These are phyloP conservation scores for Atopsyche davidsoni DNA, from an alignment of 1,140 invertebrate species.

Conservation along the genomic window DNA sequence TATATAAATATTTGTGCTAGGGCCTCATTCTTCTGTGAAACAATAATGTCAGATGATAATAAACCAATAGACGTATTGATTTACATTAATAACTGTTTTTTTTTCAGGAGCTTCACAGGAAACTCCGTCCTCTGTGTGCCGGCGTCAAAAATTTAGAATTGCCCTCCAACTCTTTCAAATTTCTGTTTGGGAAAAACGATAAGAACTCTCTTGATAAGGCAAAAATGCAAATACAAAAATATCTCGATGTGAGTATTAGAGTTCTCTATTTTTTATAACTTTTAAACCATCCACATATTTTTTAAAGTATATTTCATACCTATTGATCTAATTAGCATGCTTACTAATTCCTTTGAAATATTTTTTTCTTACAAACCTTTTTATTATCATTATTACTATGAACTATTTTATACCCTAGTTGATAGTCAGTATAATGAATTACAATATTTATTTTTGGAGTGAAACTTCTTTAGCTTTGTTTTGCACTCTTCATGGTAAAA, in stretches of 20 bases:
- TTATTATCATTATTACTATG: too few species aligned
- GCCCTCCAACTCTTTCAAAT: constrained; percentile 71
- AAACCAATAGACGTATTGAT: too few species aligned
- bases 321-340: too few species aligned
- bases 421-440: too few species aligned
- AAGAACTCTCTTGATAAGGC: constrained; percentile 73
- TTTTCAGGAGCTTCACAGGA: constrained; percentile 70
- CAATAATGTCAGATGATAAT: too few species aligned
- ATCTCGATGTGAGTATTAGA: constrained; percentile 65
- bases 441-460: too few species aligned
- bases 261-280: neutral
- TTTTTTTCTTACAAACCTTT: constrained; percentile 10
- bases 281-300: neutral
- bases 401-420: too few species aligned
- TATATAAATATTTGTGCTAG: too few species aligned
- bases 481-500: too few species aligned
- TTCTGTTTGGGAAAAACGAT: constrained; percentile 74
- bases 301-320: neutral
- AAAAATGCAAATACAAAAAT: constrained; percentile 76
- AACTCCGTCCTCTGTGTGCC: constrained; percentile 72
- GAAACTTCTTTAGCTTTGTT: too few species aligned
- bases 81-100: too few species aligned
- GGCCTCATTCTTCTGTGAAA: too few species aligned
- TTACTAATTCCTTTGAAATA: neutral
- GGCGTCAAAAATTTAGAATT: constrained; percentile 75